Conservation (phyloP, 2,797 vertebrate species). For the Sternarchorhynchus goeldii region DNA sequence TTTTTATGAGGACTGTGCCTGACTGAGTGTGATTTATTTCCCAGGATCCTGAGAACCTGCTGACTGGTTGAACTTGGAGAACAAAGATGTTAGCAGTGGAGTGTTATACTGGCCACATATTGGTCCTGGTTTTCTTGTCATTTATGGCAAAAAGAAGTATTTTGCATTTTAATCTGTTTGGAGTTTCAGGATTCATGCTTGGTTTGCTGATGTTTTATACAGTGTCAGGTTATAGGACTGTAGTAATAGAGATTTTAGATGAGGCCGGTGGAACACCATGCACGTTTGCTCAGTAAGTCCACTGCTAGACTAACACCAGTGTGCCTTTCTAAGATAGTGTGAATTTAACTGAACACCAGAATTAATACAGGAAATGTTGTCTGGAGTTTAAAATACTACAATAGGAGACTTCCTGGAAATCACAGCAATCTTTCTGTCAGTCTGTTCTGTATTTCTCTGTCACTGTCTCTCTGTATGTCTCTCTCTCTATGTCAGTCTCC, state of each 20-base stretch:
- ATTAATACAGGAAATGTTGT: constrained; percentile 7
- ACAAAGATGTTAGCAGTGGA: constrained; percentile 35
- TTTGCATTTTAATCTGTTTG: constrained; percentile 26
- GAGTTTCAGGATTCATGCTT: constrained; percentile 18
- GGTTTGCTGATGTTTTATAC: not conserved
- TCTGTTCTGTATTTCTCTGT: too few species aligned
- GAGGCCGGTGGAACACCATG: not conserved
- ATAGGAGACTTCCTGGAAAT: constrained; percentile 14
- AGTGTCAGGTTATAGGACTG: not conserved
- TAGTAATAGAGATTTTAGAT: not conserved
- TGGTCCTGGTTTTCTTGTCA: constrained; percentile 30
- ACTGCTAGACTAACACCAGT: not conserved
- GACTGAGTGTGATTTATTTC: constrained; percentile 38
- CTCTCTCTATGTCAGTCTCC: too few species aligned
- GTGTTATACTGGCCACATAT: constrained; percentile 38
- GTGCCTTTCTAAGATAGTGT: constrained; percentile 1
- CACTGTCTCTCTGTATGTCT: too few species aligned
- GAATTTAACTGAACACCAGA: not conserved
- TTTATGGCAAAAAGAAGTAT: constrained; percentile 24
- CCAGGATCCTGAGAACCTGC: constrained; percentile 2
- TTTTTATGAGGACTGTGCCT: constrained; percentile 37
- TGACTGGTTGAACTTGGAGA: constrained; percentile 36
- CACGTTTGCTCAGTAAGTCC: not conserved
- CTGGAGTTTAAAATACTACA: constrained; percentile 22
- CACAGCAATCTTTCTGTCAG: constrained; percentile 21